Evolutionary conservation across 2,797 vertebrate species (phyloP).

Genomic region (Silurus aristotelis): DNA sequence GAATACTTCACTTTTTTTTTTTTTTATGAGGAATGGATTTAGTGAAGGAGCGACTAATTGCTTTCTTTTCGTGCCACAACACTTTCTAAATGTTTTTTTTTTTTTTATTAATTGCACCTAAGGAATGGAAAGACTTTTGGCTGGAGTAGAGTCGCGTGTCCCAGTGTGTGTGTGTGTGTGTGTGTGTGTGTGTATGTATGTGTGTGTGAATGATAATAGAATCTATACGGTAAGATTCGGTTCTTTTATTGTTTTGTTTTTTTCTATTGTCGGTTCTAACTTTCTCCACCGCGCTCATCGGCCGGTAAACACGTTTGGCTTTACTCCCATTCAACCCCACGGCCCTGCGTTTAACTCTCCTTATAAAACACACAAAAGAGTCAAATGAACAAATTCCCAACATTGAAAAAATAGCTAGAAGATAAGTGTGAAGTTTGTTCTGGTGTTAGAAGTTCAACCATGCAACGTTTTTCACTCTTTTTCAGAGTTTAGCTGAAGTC

Average conservation of each 20-base stretch:
- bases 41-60: slow-evolving; percentile 28
- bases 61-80: neutral
- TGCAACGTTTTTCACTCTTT: neutral
- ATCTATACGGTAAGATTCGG: slow-evolving; percentile 60
- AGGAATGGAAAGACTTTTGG: slow-evolving; percentile 50
- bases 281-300: slow-evolving; percentile 41
- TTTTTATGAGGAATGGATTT: slow-evolving; percentile 49
- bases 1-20: slow-evolving; percentile 53
- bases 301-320: slow-evolving; percentile 55
- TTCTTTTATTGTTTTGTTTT: slow-evolving; percentile 36
- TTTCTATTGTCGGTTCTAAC: slow-evolving; percentile 10
- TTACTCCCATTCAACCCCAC: slow-evolving; percentile 42
- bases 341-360: neutral
- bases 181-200: too few species aligned
- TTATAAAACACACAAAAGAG: neutral
- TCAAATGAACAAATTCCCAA: neutral
- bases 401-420: neutral
- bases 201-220: slow-evolving; percentile 24
- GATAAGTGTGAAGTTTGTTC: neutral
- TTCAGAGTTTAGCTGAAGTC: neutral
- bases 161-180: slow-evolving; percentile 24
- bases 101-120: neutral
- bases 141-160: slow-evolving; percentile 24
- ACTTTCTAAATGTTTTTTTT: neutral
- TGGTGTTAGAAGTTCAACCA: neutral